These are phyloP conservation scores for Phymastichus coffea DNA, from an alignment of 1,140 invertebrate genomes.

Conservation along the genomic window DNA sequence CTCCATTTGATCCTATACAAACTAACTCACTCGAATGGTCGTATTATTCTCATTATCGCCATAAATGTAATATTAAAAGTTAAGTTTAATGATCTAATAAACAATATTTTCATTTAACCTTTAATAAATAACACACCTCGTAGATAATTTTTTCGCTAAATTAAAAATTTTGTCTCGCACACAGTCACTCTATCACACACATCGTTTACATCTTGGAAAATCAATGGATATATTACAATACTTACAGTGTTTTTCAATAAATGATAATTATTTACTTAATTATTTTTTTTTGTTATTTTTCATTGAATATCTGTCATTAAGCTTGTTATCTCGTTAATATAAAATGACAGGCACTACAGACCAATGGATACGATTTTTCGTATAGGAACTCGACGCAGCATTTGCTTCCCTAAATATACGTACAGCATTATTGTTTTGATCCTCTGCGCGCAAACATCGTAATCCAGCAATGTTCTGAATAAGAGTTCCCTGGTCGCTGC, in stretches of 20 bases:
- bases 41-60: conserved; percentile 9
- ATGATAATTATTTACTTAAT: conserved; percentile 34
- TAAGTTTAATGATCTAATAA: conserved; percentile 18
- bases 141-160: conserved; percentile 18
- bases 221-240: conserved; percentile 44
- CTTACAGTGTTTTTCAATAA: conserved; percentile 38
- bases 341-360: conserved; percentile 41
- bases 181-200: conserved; percentile 2
- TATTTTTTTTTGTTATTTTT: too few species aligned
- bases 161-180: conserved; percentile 3
- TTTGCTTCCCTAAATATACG: conserved; percentile 23
- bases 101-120: conserved; percentile 7
- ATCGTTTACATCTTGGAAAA: conserved; percentile 39
- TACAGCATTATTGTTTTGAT: conserved; percentile 23
- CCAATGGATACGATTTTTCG: conserved; percentile 30
- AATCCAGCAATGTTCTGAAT: conserved; percentile 28
- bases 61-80: conserved; percentile 26
- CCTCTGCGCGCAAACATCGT: conserved; percentile 29
- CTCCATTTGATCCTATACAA: conserved; percentile 21
- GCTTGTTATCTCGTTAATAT: conserved; percentile 36
- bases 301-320: conserved; percentile 29
- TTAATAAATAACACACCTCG: conserved; percentile 23
- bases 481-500: conserved; percentile 26
- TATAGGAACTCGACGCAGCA: conserved; percentile 19
- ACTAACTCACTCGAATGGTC: conserved; percentile 16